phyloP scores from a whole-genome alignment of 2,113 vertebrate genomes.

The Hypocryptadius cinnamomeus region DNA sequence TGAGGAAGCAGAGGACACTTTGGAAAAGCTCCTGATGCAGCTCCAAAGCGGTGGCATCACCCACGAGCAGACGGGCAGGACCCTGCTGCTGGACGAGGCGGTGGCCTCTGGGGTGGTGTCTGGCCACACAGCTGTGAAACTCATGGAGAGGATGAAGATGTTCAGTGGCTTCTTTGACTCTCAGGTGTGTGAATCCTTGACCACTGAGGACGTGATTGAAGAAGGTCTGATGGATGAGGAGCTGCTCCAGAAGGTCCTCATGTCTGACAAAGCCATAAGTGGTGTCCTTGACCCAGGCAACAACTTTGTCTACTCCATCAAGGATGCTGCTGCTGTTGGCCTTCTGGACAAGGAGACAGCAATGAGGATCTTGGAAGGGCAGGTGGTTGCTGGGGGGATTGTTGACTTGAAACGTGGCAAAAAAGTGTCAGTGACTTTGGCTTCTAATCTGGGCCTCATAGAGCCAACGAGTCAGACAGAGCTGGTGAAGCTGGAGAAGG shows the following conservation, averaged over 20 bases:
- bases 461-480: conserved; percentile 65
- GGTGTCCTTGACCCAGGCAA: conserved; percentile 80
- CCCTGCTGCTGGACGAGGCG: conserved; percentile 83
- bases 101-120: conserved; percentile 75
- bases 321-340: conserved; percentile 79
- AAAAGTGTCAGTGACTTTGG: conserved; percentile 88
- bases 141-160: conserved; percentile 81
- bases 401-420: conserved; percentile 83
- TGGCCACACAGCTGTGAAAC: conserved; percentile 81
- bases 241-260: conserved; percentile 81
- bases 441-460: conserved; percentile 85
- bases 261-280: conserved; percentile 81
- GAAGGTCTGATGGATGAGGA: conserved; percentile 86
- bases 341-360: conserved; percentile 82
- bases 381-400: conserved; percentile 90
- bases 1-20: conserved; percentile 31
- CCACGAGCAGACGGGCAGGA: conserved; percentile 66
- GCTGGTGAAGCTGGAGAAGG: conserved; percentile 84
- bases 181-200: conserved; percentile 71
- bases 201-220: conserved; percentile 78
- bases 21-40: conserved; percentile 72
- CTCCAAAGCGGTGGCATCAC: conserved; percentile 77
- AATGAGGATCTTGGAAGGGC: conserved; percentile 82
- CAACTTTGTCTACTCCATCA: conserved; percentile 74
- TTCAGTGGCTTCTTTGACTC: conserved; percentile 89